phyloP scores from a whole-genome alignment of 2,888 invertebrate species.

The Eupithecia inturbata region DNA sequence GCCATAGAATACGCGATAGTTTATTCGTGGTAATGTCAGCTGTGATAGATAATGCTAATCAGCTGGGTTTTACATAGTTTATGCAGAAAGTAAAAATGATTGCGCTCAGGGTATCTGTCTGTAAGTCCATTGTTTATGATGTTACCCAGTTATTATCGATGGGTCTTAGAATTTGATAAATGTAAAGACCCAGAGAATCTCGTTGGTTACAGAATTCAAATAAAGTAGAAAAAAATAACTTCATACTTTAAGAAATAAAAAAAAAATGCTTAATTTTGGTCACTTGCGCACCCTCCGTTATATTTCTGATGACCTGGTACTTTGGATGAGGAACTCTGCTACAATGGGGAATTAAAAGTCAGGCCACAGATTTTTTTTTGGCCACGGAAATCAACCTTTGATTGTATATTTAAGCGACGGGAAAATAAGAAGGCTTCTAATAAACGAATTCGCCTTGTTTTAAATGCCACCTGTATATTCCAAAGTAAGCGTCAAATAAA shows the following conservation, averaged over 20 bases:
- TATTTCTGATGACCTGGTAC: too few species aligned
- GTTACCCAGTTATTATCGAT: neutral
- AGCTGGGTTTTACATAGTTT: slow-evolving; percentile 2
- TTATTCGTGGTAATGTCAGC: neutral
- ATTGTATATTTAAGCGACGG: too few species aligned
- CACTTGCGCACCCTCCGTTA: too few species aligned
- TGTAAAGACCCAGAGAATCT: neutral
- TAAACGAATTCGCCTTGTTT: too few species aligned
- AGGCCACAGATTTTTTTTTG: too few species aligned
- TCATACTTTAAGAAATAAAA: neutral
- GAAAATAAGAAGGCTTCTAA: too few species aligned
- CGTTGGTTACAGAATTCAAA: neutral
- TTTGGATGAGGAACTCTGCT: too few species aligned
- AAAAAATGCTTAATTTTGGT: too few species aligned
- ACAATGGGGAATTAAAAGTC: too few species aligned
- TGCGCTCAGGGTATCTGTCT: neutral
- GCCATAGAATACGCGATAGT: neutral
- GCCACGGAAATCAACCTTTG: too few species aligned
- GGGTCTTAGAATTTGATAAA: neutral
- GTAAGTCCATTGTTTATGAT: neutral
- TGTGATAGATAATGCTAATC: neutral
- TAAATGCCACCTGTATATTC: too few species aligned
- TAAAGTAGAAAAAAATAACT: neutral
- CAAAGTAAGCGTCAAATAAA: too few species aligned
- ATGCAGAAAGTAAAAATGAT: neutral